These are phyloP conservation scores for Standfussiana lucernea DNA, from an alignment of 2,888 invertebrate species.

Conservation along the genomic window DNA sequence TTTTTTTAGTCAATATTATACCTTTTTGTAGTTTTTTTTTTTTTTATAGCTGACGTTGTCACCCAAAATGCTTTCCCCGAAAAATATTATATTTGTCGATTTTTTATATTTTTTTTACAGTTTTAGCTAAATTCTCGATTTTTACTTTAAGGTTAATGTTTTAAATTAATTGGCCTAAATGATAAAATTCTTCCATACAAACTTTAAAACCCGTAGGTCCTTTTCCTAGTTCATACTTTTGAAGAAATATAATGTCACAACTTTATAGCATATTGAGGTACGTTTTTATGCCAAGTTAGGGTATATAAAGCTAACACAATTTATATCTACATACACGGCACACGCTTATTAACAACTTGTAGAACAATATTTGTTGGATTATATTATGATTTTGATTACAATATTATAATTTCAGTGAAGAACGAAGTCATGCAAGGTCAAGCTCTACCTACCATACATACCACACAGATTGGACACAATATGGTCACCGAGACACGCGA, in stretches of 20 bases:
- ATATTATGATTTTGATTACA: too few relatives aligned
- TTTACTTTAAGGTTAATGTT: not conserved
- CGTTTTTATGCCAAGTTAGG: not conserved
- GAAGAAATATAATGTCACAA: not conserved
- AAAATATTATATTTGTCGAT: not conserved
- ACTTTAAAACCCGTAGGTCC: not conserved
- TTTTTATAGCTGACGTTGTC: slow-evolving; percentile 9
- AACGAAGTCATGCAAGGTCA: not conserved
- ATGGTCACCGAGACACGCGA: slow-evolving; percentile 31
- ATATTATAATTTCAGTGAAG: slow-evolving; percentile 17
- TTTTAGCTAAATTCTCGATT: not conserved
- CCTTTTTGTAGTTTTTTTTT: not conserved
- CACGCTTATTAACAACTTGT: not conserved
- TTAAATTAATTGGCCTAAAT: not conserved
- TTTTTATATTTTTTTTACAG: not conserved
- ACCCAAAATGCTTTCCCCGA: not conserved
- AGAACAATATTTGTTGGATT: not conserved
- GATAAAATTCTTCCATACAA: not conserved
- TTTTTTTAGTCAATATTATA: not conserved
- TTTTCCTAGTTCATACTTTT: not conserved
- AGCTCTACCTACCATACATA: not conserved
- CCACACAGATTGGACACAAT: slow-evolving; percentile 9
- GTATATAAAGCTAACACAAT: too few relatives aligned
- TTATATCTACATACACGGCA: not conserved
- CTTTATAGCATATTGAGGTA: not conserved